Base-by-base conservation (phyloP, 2,888 invertebrate species). In the Anaspis maculata region DNA sequence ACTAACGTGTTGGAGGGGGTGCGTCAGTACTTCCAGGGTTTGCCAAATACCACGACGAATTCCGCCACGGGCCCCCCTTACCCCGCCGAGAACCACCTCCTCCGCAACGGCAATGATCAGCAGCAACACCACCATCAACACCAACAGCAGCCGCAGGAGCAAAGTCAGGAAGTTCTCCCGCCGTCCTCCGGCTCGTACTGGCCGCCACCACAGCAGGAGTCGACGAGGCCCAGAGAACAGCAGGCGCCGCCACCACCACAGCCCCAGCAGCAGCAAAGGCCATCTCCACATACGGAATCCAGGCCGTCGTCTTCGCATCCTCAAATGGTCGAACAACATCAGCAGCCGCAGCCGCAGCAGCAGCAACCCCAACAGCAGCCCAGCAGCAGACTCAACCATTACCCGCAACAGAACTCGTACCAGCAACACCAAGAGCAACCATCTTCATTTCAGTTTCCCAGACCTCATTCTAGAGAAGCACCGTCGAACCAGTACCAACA, bases 1-100 rank as follows among this genome's bases (percentile, higher is more conserved):
- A 81, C 78, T 69, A 83, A 83, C 77, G 81, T 83, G 69, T 71
- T 84, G 76, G 82, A 83, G 76, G 83, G 82, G 68, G 80, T 81
- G 64, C 79, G 84, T 64, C 83, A 83, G 72, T 84, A 81, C 70
- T 84, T 83, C 67, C 79, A 83, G 74, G 83, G 83, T 62, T 70
- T 84, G 62, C 83, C 84, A 46, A 27, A 35, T 25, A 68, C 70
- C 51, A 70, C 64, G 11, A 54, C 64, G 12, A 55, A 58, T 39
- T 57, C 65, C 13, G 51, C 63, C 44, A 53, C 60, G 27, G 61
- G 57, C 46, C 56, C 56, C 49, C 39, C 46, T 24, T 55, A 52
- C 32, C 5, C 51, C 25, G 44, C 46, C 19, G 38, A 45, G 25
- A 56, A 48, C 35, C 45, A 32, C 31, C 32, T 32, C 29, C 25